phyloP scores from a whole-genome alignment of 2,797 vertebrate genomes.

The Pangasius djambal region DNA sequence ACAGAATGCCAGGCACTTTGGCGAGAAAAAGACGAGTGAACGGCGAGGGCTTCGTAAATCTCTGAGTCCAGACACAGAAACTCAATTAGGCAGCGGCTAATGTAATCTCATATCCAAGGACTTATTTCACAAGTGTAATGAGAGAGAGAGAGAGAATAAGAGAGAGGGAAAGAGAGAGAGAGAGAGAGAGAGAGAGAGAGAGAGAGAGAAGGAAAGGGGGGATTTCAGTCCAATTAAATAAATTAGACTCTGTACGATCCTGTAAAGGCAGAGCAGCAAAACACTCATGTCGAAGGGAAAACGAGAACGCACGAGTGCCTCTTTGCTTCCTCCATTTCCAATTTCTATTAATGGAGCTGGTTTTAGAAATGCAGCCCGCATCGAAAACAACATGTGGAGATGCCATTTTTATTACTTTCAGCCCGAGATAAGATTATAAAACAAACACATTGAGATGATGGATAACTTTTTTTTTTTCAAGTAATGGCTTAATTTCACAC shows the following conservation, averaged over 20 bases:
- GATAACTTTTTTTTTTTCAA: too few species aligned
- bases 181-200: conserved; percentile 6
- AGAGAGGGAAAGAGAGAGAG: background rate
- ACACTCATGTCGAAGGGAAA: background rate
- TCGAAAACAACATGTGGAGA: background rate
- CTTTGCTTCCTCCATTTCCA: background rate
- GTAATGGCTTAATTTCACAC: background rate
- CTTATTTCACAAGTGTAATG: conserved; percentile 37
- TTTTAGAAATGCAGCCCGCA: background rate
- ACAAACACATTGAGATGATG: background rate
- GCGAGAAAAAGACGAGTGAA: background rate
- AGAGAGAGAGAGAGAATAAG: background rate
- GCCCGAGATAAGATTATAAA: background rate
- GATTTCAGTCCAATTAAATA: background rate
- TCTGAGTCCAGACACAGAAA: conserved; percentile 38
- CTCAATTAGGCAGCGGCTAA: conserved; percentile 52
- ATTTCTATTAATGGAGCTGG: background rate
- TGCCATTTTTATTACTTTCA: background rate
- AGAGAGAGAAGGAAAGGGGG: background rate
- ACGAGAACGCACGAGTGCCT: too few species aligned
- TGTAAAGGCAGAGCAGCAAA: background rate
- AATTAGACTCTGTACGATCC: background rate
- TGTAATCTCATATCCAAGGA: conserved; percentile 47
- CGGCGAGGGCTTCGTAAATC: conserved; percentile 42
- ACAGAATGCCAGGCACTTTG: conserved; percentile 17